Evolutionary conservation across 2,888 invertebrate genomes (phyloP), one percentile per base, ranked within the genome.

Genomic region (Rhogogaster chlorosoma): DNA sequence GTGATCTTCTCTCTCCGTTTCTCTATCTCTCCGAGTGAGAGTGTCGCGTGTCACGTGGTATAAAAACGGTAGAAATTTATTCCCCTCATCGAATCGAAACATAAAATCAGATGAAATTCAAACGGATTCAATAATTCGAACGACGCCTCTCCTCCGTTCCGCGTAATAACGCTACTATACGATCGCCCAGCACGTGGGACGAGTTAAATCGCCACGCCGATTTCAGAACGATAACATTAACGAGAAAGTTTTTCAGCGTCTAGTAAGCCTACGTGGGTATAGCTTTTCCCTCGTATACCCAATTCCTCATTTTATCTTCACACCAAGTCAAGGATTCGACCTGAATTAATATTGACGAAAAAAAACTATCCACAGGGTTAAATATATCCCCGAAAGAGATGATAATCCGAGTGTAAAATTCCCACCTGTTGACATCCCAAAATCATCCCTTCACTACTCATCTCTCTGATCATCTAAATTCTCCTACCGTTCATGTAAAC

Each of bases 401-500:
- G n/a, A n/a, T n/a, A n/a, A n/a, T 12, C 45, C 12, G 45, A 15
- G 45, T 15, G 15, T 12, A 42, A n/a, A n/a, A n/a, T n/a, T n/a
- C n/a, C 38, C 45, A 45, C 45, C 45, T 45, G 0, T 15, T 12
- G 2, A 45, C 15, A 45, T 3, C 45, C 4, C 2, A 7, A 53
- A 7, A 53, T n/a, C n/a, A 53, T 53, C 1, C 53, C 53, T n/a
- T 6, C 5, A 7, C 53, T n/a, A 32, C 18, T 32, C 4, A 67
- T 67, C 67, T 4, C 67, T 4, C 32, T 18, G 32, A 67, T 67
- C 18, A 61, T 61, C 10, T 61, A 61, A 61, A 61, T 61, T 61
- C 89, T 94, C 95, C 95, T 96, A 96, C 96, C 96, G 94, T 96
- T 96, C 94, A 96, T 96, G 93, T 96, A 96, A 93, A 96, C 96